Evolutionary conservation across 2,797 vertebrate genomes (phyloP), one percentile per base, ranked within the genome.

Genomic region (Acanthurus lineatus): DNA sequence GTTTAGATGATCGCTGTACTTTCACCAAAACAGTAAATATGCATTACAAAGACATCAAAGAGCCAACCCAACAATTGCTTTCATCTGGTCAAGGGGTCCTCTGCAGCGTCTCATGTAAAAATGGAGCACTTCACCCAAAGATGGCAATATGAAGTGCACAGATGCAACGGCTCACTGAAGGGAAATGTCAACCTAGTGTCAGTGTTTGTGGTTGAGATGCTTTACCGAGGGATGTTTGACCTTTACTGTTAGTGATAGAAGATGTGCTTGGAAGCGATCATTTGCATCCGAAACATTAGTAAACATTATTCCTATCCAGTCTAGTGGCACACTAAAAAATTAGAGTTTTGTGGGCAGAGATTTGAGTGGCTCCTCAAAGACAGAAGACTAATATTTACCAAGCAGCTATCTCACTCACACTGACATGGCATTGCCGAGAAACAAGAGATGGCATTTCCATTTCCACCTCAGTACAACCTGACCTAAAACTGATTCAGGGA

Each of bases 31-130:
- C 77, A 85, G 85, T 82, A 88, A 92, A 90, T 90, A 86, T 88
- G 87, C 89, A 90, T 88, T 71, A 90, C 85, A 91, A 92, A 92
- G 87, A 94, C 90, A 91, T 94, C 89, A 95, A 93, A 93, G 87
- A 54, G 58, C 76, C 67, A 80, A 83, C 79, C 82, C 60, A 45
- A 87, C 86, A 85, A 92, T 67, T 77, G 82, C 92, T 91, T 94
- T 93, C 86, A 93, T 95, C 88, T 93, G 88, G 92, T 94, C 91
- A 89, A 93, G 85, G 88, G 88, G 86, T 88, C 86, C 82, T 84
- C 68, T 59, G 74, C 79, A 73, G 84, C 79, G 54, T 84, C 85
- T 90, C 81, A 69, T 92, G 86, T 87, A 86, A 90, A 92, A 91
- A 86, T 69, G 82, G 76, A 91, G 61, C 79, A 79, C 86, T 92